These are phyloP conservation scores for Nothoprocta perdicaria DNA, from an alignment of 2,113 vertebrate species.

Conservation along the genomic window DNA sequence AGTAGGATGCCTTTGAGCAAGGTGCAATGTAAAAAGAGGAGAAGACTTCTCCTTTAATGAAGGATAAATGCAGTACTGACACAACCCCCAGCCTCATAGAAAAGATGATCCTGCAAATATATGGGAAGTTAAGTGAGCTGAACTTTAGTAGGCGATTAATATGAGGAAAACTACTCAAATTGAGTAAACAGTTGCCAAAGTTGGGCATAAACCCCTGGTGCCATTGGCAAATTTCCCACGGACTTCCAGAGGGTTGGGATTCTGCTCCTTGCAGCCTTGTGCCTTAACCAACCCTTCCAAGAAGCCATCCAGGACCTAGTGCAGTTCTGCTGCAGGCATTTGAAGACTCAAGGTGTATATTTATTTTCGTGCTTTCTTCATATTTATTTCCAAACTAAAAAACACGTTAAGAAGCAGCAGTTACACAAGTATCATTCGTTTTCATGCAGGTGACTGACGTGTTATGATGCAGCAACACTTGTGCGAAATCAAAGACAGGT, in stretches of 20 bases:
- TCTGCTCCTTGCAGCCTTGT: background rate
- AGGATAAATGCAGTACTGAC: background rate
- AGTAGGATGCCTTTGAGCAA: background rate
- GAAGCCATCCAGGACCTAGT: background rate
- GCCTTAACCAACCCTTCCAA: background rate
- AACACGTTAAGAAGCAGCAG: background rate
- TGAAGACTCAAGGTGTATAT: background rate
- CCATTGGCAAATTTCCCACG: background rate
- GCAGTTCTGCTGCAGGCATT: background rate
- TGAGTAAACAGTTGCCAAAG: constrained; percentile 3
- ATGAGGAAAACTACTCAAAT: background rate
- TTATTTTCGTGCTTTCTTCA: background rate
- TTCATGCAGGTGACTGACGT: background rate
- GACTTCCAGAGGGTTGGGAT: background rate
- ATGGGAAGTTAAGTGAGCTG: background rate
- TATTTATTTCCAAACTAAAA: background rate
- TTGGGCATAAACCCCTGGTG: background rate
- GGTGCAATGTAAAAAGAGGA: background rate
- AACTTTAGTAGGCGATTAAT: background rate
- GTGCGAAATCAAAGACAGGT: background rate
- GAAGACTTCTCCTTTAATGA: background rate
- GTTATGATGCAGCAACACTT: background rate
- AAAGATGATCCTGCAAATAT: constrained; percentile 4
- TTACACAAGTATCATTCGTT: background rate
- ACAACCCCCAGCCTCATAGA: background rate